Base-by-base conservation (phyloP, 2,113 vertebrate genomes). In the Tonatia bakeri region DNA sequence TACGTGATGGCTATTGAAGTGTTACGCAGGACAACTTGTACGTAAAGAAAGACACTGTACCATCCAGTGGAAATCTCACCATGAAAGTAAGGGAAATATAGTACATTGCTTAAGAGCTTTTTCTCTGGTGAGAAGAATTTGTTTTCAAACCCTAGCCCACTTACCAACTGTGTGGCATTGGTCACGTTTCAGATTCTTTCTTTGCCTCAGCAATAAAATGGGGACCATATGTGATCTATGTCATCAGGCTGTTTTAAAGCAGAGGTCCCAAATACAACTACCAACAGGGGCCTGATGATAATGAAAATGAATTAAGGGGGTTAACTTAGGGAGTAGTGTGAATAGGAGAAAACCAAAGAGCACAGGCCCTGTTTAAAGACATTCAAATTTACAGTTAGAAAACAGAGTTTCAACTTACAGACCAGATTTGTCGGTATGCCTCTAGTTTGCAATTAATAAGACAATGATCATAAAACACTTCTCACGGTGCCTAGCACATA, bases 401-500 rank as follows among this genome's bases (percentile, higher is more conserved):
- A 79, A 79, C 52, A 72, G 7, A 28, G n/a, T 50, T 95, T 56
- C 31, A 90, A 56, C 6, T 56, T 61, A 36, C 0, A 54, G 24
- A 31, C 24, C 22, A 50, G 43, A 54, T 90, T 93, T 92, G 24
- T 43, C 86, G 86, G 31, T 6, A 40, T 88, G 47, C 43, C 47
- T 65, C 36, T 33, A 43, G 54, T 59, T 79, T 89, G 38, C 77
- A 61, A 86, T 59, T 85, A 92, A 50, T 61, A 84, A 94, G 91
- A 88, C 22, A 95, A 36, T 31, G 82, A 79, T 86, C 33, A 33
- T 91, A 87, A 92, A 97, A 94, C 76, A 64, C 31, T 73, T 88
- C 70, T 84, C 33, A n/a, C 36, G 70, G 43, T 88, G 50, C 89
- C 80, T 70, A 91, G 64, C 47, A 90, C 40, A 86, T n/a, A 94